These are phyloP conservation scores for Pomacea canaliculata DNA, from an alignment of 2,888 invertebrate genomes.

Conservation along the genomic window DNA sequence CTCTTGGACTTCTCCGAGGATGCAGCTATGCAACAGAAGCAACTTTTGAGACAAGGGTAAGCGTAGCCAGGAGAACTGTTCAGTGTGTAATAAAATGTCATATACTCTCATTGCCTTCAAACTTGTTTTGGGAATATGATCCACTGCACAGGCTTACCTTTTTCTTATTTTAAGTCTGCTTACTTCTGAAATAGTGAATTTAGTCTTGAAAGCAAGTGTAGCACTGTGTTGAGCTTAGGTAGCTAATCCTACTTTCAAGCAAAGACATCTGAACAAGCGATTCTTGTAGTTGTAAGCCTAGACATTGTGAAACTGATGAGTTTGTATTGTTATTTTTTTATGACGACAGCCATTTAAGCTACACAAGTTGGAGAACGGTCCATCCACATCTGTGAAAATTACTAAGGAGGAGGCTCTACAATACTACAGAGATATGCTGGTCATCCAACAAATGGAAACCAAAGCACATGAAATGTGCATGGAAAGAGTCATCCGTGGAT, in stretches of 20 bases:
- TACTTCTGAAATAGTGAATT: too few relatives aligned
- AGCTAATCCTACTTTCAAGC: too few relatives aligned
- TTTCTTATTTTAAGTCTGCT: too few relatives aligned
- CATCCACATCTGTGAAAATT: slow-evolving; percentile 80
- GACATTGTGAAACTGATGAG: too few relatives aligned
- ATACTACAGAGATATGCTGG: slow-evolving; percentile 78
- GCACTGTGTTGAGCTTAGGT: too few relatives aligned
- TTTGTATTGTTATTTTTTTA: neutral
- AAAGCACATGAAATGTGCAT: slow-evolving; percentile 95
- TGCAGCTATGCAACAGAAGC: slow-evolving; percentile 42
- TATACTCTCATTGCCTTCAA: too few relatives aligned
- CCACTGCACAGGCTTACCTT: too few relatives aligned
- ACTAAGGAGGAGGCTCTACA: slow-evolving; percentile 87
- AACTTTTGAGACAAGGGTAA: slow-evolving; percentile 45
- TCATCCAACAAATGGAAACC: slow-evolving; percentile 93
- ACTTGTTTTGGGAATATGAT: too few relatives aligned
- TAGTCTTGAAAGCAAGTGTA: too few relatives aligned
- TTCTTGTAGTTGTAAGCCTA: too few relatives aligned
- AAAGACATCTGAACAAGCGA: too few relatives aligned
- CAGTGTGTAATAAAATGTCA: too few relatives aligned
- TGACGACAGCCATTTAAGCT: slow-evolving; percentile 85
- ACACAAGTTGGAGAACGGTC: slow-evolving; percentile 91
- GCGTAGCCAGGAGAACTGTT: neutral
- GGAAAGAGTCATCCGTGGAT: slow-evolving; percentile 93
- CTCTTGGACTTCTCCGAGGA: slow-evolving; percentile 18